Base-by-base conservation (phyloP, 2,888 invertebrate genomes). In the Panzeria rudis region DNA sequence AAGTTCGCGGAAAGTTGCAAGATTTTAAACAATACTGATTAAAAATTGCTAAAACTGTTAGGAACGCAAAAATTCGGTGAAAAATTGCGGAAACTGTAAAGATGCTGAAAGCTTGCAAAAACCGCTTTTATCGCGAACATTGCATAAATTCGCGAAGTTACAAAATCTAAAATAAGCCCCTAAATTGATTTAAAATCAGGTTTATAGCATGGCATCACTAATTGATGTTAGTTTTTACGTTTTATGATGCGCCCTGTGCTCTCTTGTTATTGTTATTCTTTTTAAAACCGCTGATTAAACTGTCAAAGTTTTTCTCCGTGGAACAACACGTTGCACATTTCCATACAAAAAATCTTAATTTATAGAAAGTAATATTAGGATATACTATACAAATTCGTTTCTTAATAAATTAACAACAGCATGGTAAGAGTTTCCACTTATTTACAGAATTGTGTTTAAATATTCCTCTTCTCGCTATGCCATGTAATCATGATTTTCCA, bases 301-400 rank as follows among this genome's bases (percentile, higher is more conserved):
- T 75, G 75, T 83, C 83, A 83, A 71, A 50, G 9, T 73, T 52
- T 64, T 56, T 71, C 20, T 68, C 15, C 41, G 80, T 66, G 62
- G 86, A 83, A 86, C 86, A 89, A 89, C 89, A 88, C 89, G 89
- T 89, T 89, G 88, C 88, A 83, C 52, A 75, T 87, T 69, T 87
- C 82, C 7, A 47, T 68, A 20, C 0, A 52, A 64, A 25, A 13
- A 32, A 13, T 79, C 29, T 23, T 41, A 72, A 44, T 81, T 56
- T 50, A 50, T 61, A 8, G 15, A n/a, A 66, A 61, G 44, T 38
- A 15, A 29, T 59, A 29, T 44, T 15, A 47, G 41, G 11, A 41
- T 79, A 56, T 56, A 41, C 20, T 62, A 13, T 7, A 15, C 11
- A 61, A 54, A 62, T 54, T 20, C 1, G 23, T 17, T 41, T 73